Base-by-base conservation (phyloP, 2,888 invertebrate species). In the Beris chalybata region DNA sequence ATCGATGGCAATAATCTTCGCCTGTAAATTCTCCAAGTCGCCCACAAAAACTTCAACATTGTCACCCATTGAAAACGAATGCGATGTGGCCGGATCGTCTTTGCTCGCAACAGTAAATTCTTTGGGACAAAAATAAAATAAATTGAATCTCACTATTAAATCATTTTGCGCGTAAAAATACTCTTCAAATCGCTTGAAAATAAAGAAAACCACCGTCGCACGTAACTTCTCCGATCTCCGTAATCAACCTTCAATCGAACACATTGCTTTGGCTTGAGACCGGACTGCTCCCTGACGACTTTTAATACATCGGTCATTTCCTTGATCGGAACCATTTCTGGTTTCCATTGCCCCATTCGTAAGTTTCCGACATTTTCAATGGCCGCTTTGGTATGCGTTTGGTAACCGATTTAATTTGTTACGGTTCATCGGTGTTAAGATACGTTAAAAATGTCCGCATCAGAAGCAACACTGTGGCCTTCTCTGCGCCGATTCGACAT, bases 281-380 rank as follows among this genome's bases (percentile, higher is more conserved):
- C 92, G 1, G 94, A 90, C 76, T 96, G 95, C 75, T 97, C 97
- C 77, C 97, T 98, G 0, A 98, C 95, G 0, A 99, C 98, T 72
- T 95, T 86, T 38, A 99, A 81, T 0, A 98, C 97, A 81, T 99
- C 99, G 0, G 98, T 97, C 99, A 99, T 99, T 83, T 99, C 99
- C 75, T 96, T 97, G 71, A 98, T 98, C 0, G 98, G 98, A 0
- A 99, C 99, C 99, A 99, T 99, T 70, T 94, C 86, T 69, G 97
- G 98, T 74, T 93, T 92, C 89, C 92, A 97, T 70, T 89, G 86
- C n/a, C 97, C 97, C 86, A 93, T 88, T 69, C 92, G 85, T 5
- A 98, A 83, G 72, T 93, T 96, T 1, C 95, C 92, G 2, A 99
- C 91, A 76, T 96, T 97, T 69, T 93, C 91, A 65, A 99, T 98